Base-by-base conservation (phyloP, 2,113 vertebrate species). In the Lycaon pictus region DNA sequence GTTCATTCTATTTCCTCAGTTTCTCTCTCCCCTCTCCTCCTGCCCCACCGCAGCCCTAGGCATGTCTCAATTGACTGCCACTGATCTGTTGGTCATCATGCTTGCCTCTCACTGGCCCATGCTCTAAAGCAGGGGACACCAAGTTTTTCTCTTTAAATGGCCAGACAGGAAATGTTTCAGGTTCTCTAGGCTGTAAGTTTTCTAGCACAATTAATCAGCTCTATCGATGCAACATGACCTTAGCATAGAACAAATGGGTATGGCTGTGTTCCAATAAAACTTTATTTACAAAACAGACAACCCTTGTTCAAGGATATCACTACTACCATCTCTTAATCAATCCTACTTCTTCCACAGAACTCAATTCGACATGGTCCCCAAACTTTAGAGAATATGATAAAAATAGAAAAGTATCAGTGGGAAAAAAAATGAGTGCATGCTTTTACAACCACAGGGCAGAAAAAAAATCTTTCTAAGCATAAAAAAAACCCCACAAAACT, bases 251-350 rank as follows among this genome's bases (percentile, higher is more conserved):
- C 29, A 89, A 81, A 62, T 20, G 29, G 67, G 23, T 4, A 1
- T 53, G 43, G 35, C 76, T 60, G 9, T 43, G 10, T 51, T 67
- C 17, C 53, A 90, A 65, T 32, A 93, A 96, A 96, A 74, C 56
- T 90, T 90, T 58, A 81, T 35, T 88, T 90, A 71, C 3, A 93
- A 93, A 93, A 67, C 35, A 92, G 20, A 22, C 32, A 79, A 74
- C 2, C 5, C 4, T 58, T 55, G 60, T 5, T 93, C 76, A 89
- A 25, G 2, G 77, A 48, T 6, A 72, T 9, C 15, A 19, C 12
- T 23, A 84, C 27, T 43, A 23, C 37, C 60, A 65, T 23, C 67
- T 89, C 86, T 77, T 84, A 60, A 95, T n/a, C 58, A 77, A 20
- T 11, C 15, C 11, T n/a, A 35, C 8, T 58, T 23, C 53, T 91